Evolutionary conservation across 1,140 invertebrate genomes (phyloP).

Genomic region (Arctopsyche grandis): DNA sequence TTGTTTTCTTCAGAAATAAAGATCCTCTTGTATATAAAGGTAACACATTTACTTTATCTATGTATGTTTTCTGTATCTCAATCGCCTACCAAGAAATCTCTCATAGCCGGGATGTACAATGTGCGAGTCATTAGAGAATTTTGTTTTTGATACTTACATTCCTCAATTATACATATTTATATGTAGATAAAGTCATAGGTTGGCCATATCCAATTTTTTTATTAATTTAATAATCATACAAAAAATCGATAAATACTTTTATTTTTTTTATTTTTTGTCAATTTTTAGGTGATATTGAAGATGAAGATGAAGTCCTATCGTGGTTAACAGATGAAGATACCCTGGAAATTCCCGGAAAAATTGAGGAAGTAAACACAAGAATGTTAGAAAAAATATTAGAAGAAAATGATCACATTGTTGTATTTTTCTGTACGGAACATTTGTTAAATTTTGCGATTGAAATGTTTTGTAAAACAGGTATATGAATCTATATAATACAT

Average conservation of each 20-base stretch:
- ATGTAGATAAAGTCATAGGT: too few species aligned
- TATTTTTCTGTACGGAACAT: constrained; percentile 87
- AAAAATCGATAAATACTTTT: background rate
- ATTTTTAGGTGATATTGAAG: constrained; percentile 80
- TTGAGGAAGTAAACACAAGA: constrained; percentile 91
- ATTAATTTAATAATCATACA: background rate
- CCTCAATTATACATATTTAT: background rate
- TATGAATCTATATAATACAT: background rate
- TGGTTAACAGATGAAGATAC: constrained; percentile 94
- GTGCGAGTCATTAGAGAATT: background rate
- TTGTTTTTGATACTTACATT: background rate
- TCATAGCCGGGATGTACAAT: background rate
- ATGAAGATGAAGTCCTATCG: constrained; percentile 89
- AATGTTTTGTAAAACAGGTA: background rate
- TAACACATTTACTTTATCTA: constrained; percentile 53
- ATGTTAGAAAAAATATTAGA: constrained; percentile 92
- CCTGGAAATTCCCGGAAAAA: constrained; percentile 89
- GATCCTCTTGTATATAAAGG: constrained; percentile 81
- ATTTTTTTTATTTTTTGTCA: constrained; percentile 22
- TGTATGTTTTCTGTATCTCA: background rate
- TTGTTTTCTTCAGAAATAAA: constrained; percentile 92
- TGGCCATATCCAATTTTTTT: background rate
- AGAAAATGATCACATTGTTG: constrained; percentile 89
- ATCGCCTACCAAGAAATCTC: background rate
- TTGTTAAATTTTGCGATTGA: constrained; percentile 10